Conservation (phyloP, 1,140 invertebrate species). For the Leucophenga varia region DNA sequence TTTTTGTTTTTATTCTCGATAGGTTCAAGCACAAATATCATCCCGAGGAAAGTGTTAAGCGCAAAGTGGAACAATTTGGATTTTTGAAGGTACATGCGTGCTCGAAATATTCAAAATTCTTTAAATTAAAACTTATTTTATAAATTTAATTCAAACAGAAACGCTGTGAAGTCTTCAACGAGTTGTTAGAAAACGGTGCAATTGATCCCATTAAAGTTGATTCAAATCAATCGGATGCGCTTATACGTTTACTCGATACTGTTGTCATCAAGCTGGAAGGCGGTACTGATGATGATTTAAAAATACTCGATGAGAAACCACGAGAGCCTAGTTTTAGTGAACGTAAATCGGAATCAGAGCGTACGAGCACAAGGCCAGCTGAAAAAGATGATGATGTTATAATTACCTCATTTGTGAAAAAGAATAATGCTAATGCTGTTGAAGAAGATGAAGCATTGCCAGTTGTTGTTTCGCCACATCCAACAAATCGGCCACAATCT, state of each 20-base stretch:
- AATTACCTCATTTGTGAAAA: constrained; percentile 40
- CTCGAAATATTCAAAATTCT: too few relatives aligned
- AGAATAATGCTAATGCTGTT: background rate
- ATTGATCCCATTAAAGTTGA: constrained; percentile 83
- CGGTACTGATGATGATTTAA: constrained; percentile 92
- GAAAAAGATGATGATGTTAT: constrained; percentile 47
- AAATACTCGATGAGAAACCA: constrained; percentile 72
- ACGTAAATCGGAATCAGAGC: constrained; percentile 25
- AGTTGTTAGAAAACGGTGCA: constrained; percentile 73
- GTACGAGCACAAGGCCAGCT: constrained; percentile 28
- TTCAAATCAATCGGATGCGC: constrained; percentile 79
- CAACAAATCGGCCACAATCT: constrained; percentile 13
- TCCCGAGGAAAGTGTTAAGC: constrained; percentile 91
- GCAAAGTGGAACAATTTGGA: constrained; percentile 82
- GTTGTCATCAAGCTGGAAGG: constrained; percentile 97
- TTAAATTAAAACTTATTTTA: too few relatives aligned
- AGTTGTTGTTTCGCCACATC: constrained; percentile 34
- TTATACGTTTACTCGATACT: constrained; percentile 90
- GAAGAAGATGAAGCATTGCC: constrained; percentile 30
- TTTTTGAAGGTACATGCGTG: constrained; percentile 90
- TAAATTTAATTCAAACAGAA: too few relatives aligned
- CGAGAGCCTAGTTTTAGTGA: constrained; percentile 27
- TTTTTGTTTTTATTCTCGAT: constrained; percentile 12
- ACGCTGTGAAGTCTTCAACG: constrained; percentile 87
- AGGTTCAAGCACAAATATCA: constrained; percentile 99